A percentile compares a stretch with the other conserved stretches of the same genome.
Evolutionary conservation across 2,113 vertebrate genomes (phyloP).

Genomic region (Tamias sibiricus): DNA sequence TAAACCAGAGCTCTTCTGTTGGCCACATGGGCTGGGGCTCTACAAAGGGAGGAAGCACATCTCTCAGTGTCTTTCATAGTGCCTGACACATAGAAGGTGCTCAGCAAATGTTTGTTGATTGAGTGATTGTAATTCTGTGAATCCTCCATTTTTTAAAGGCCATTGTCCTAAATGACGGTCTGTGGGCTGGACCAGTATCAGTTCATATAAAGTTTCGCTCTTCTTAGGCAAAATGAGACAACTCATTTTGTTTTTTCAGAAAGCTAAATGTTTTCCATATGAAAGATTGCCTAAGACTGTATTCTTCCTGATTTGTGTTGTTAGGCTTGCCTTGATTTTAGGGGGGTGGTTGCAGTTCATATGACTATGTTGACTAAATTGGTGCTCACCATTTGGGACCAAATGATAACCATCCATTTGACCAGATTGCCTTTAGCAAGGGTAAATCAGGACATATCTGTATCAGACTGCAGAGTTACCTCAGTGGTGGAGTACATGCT

Average conservation of each 20-base stretch:
- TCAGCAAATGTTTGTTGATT: background rate
- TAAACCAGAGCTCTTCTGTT: background rate
- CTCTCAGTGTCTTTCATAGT: background rate
- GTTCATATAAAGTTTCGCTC: background rate
- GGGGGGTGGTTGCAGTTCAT: background rate
- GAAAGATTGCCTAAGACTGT: background rate
- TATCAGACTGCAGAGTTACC: background rate
- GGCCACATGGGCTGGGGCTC: background rate
- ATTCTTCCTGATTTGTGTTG: background rate
- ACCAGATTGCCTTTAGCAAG: background rate
- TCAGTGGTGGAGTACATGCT: background rate
- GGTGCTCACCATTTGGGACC: background rate
- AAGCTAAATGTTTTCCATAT: background rate
- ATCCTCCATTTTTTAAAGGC: background rate
- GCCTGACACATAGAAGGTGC: background rate
- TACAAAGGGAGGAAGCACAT: background rate
- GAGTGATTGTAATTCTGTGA: background rate
- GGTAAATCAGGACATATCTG: background rate
- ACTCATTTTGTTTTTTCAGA: background rate
- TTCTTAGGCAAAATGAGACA: slow-evolving; percentile 23
- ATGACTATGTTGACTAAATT: background rate
- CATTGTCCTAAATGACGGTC: background rate
- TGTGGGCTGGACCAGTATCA: background rate
- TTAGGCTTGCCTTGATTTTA: background rate
- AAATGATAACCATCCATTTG: background rate